Conservation (phyloP, 2,888 invertebrate species). For the Stenurella melanura region DNA sequence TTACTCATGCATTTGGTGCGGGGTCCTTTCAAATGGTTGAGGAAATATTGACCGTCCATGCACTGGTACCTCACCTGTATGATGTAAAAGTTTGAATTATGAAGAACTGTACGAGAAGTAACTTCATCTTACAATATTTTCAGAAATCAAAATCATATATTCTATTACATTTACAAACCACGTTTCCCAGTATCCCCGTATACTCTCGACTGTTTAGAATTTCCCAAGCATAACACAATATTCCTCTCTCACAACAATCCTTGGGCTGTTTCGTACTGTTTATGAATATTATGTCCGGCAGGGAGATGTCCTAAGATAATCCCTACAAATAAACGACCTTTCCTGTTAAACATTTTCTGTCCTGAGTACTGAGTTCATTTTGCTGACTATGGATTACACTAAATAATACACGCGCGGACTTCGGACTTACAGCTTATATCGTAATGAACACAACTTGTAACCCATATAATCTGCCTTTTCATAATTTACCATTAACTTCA, state of each 20-base stretch:
- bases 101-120: no score
- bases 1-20: no score
- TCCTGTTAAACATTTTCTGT: constrained; percentile 40
- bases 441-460: constrained; percentile 42
- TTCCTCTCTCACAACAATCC: constrained; percentile 2
- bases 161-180: no score
- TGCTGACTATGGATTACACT: constrained; percentile 37
- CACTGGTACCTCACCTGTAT: no score
- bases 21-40: no score
- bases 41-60: no score
- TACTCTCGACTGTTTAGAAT: neutral
- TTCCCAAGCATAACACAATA: neutral
- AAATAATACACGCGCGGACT: constrained; percentile 38
- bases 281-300: constrained; percentile 56
- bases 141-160: no score
- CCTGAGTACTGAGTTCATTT: constrained; percentile 39
- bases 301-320: constrained; percentile 50
- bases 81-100: no score
- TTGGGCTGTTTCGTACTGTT: constrained; percentile 38
- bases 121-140: no score
- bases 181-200: neutral
- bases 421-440: constrained; percentile 34
- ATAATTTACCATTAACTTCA: constrained; percentile 26
- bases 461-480: constrained; percentile 37
- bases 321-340: constrained; percentile 54